phyloP scores from a whole-genome alignment of 1,140 invertebrate genomes.

The Drosophila tristis region DNA sequence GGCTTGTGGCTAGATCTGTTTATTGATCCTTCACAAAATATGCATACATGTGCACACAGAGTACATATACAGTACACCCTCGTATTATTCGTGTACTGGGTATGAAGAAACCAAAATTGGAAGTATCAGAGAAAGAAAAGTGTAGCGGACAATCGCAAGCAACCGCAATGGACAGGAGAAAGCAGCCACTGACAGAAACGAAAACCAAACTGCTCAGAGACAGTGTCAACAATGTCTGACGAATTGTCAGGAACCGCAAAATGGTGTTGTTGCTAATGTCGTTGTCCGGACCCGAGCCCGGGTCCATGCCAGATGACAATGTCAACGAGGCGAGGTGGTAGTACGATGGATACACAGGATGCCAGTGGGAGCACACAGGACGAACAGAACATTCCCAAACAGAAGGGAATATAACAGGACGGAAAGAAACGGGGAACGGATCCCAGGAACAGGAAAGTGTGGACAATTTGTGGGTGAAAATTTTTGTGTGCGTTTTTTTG shows the following conservation, averaged over 20 bases:
- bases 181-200: constrained; percentile 14
- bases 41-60: too few species aligned
- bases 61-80: too few species aligned
- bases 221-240: constrained; percentile 71
- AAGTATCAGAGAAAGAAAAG: constrained; percentile 15
- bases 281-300: neutral
- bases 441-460: constrained; percentile 46
- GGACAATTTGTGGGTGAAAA: constrained; percentile 64
- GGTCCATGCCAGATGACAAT: constrained; percentile 37
- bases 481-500: constrained; percentile 41
- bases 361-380: constrained; percentile 2
- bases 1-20: too few species aligned
- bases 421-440: constrained; percentile 9
- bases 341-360: constrained; percentile 21
- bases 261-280: constrained; percentile 20
- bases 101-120: too few species aligned
- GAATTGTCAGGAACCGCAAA: constrained; percentile 73
- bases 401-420: too few species aligned
- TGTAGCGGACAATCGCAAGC: constrained; percentile 33
- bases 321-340: constrained; percentile 19
- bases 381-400: too few species aligned
- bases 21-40: too few species aligned
- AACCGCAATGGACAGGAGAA: constrained; percentile 37
- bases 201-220: constrained; percentile 56
- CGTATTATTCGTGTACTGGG: too few species aligned